Conservation (phyloP, 1,140 invertebrate species). For the Papilio helenus region DNA sequence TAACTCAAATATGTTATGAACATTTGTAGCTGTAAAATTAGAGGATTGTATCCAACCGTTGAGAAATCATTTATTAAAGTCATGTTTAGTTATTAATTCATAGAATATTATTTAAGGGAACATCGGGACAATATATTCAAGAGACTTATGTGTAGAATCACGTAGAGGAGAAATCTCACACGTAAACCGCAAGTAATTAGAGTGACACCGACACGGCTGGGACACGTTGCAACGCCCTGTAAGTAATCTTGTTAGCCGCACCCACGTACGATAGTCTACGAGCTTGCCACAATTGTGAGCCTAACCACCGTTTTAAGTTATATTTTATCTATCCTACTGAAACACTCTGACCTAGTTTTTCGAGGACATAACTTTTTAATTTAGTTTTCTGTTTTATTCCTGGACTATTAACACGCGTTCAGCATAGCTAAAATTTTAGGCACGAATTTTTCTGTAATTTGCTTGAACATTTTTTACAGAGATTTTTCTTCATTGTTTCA, state of each 20-base stretch:
- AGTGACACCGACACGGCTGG: background rate
- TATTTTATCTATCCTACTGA: background rate
- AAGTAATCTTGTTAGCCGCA: conserved; percentile 4
- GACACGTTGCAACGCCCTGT: conserved; percentile 11
- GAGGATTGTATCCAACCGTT: no score
- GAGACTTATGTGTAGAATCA: background rate
- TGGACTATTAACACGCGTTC: background rate
- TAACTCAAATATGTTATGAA: background rate
- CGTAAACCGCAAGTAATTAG: conserved; percentile 11
- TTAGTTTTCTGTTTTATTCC: background rate
- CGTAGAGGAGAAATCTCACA: background rate
- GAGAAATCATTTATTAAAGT: no score
- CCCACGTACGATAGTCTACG: background rate
- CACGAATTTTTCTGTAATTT: no score
- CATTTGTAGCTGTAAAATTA: background rate
- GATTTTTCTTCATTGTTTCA: background rate
- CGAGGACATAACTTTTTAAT: conserved; percentile 5
- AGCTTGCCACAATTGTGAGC: background rate
- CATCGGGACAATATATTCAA: background rate
- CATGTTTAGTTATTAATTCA: background rate
- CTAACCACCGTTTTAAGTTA: background rate
- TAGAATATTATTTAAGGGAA: background rate
- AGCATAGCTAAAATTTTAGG: no score
- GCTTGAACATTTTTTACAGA: no score
- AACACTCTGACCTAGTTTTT: background rate